Evolutionary conservation across 2,888 invertebrate genomes (phyloP).

Genomic region (Bembecia ichneumoniformis): DNA sequence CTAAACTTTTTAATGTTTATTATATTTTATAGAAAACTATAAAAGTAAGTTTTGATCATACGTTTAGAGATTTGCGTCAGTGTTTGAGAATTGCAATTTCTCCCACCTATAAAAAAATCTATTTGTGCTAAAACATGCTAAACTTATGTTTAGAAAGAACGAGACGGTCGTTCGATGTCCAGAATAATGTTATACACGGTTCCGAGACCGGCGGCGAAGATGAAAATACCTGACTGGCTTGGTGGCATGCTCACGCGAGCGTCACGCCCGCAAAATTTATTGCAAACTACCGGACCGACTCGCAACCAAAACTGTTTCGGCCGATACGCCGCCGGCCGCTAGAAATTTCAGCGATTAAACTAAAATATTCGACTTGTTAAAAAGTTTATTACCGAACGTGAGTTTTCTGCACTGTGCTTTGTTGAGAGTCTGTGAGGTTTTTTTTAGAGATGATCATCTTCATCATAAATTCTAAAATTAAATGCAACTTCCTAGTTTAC

Average conservation of each 20-base stretch:
- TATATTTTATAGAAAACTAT: neutral
- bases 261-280: constrained; percentile 11
- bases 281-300: constrained; percentile 2
- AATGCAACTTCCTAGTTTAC: too few species aligned
- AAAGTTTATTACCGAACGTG: too few species aligned
- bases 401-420: constrained; percentile 5
- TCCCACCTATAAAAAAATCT: constrained; percentile 5
- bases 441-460: too few species aligned
- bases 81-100: constrained; percentile 17
- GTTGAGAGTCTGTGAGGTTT: too few species aligned
- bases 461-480: too few species aligned
- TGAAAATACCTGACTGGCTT: constrained; percentile 14
- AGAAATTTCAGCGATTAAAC: too few species aligned
- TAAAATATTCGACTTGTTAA: too few species aligned
- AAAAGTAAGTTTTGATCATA: neutral
- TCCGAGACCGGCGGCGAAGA: constrained; percentile 11
- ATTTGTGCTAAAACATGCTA: constrained; percentile 7
- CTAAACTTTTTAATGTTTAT: too few species aligned
- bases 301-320: neutral
- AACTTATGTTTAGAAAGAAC: constrained; percentile 7
- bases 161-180: constrained; percentile 8
- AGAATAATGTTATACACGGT: constrained; percentile 15
- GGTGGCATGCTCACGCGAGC: constrained; percentile 12
- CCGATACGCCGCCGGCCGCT: neutral
- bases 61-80: constrained; percentile 18